These are phyloP conservation scores for Empidonax alnorum DNA, from an alignment of 2,113 vertebrate species.

Conservation along the genomic window DNA sequence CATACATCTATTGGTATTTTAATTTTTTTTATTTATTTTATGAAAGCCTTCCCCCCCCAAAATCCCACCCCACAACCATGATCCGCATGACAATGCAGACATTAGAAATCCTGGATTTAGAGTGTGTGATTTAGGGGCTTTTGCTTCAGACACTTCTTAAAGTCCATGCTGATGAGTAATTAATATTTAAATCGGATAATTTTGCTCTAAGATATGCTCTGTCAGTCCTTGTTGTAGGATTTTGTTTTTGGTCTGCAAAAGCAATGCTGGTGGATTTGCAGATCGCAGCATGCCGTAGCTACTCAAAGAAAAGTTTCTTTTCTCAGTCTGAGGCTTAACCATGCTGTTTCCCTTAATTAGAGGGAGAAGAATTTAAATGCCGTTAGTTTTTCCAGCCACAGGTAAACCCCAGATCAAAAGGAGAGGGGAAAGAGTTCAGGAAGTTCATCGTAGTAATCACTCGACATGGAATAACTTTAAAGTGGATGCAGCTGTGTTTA, in stretches of 20 bases:
- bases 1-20: background rate
- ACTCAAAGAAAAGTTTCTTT: background rate
- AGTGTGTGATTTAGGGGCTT: slow-evolving; percentile 22
- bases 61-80: background rate
- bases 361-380: slow-evolving; percentile 22
- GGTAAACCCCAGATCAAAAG: slow-evolving; percentile 10
- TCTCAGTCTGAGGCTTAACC: background rate
- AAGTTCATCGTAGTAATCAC: background rate
- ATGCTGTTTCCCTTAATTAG: slow-evolving; percentile 24
- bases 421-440: background rate
- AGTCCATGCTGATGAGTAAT: slow-evolving; percentile 34
- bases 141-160: background rate
- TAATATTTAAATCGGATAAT: slow-evolving; percentile 47
- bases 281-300: background rate
- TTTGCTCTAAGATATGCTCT: background rate
- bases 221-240: slow-evolving; percentile 17
- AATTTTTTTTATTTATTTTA: too few species aligned
- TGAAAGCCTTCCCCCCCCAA: too few species aligned
- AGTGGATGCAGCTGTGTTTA: slow-evolving; percentile 46
- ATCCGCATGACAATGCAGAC: background rate
- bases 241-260: background rate
- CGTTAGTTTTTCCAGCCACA: background rate
- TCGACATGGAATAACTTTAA: background rate
- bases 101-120: background rate
- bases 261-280: background rate